These are phyloP conservation scores for Pteronura brasiliensis DNA, from an alignment of 2,113 vertebrate species.

Conservation along the genomic window DNA sequence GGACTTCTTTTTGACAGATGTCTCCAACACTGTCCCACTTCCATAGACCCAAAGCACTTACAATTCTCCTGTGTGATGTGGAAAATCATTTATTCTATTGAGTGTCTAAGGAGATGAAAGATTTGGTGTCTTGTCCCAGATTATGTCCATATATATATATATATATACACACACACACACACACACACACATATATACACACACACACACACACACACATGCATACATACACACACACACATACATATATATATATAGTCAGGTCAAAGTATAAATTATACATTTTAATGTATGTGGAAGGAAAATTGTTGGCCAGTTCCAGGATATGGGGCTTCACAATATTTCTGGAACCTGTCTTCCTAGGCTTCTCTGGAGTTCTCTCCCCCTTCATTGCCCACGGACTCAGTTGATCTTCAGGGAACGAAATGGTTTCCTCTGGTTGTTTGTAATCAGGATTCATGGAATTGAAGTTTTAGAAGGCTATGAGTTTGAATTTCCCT, in stretches of 20 bases:
- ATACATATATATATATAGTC: not conserved
- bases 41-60: constrained; percentile 29
- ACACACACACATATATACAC: fast-evolving
- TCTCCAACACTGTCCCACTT: constrained; percentile 35
- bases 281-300: not conserved
- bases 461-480: not conserved
- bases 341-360: not conserved
- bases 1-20: not conserved
- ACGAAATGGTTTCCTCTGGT: not conserved
- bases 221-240: too few relatives aligned
- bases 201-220: fast-evolving
- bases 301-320: not conserved
- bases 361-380: not conserved
- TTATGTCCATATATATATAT: not conserved
- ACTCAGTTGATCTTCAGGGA: not conserved
- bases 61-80: constrained; percentile 34
- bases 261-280: not conserved
- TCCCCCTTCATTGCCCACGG: not conserved
- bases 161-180: too few relatives aligned
- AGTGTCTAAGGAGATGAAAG: constrained; percentile 35
- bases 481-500: not conserved
- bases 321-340: not conserved
- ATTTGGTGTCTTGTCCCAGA: constrained; percentile 42
- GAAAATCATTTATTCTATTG: constrained; percentile 26
- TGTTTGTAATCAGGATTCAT: not conserved